Base-by-base conservation (phyloP, 2,888 invertebrate species). In the Noctua janthina region DNA sequence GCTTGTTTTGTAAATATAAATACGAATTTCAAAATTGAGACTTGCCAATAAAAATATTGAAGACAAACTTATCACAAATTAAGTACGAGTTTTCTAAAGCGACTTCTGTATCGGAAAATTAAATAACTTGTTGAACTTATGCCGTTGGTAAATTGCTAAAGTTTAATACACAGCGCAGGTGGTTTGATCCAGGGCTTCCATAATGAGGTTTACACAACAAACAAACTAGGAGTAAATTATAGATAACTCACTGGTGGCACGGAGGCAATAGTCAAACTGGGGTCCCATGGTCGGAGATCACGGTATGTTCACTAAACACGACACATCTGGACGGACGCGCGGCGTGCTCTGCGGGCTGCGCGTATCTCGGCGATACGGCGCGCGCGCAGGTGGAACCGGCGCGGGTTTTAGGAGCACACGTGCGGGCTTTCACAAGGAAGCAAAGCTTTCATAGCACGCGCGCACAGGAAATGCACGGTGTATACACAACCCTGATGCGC, bases 251-350 rank as follows among this genome's bases (percentile, higher is more conserved):
- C 97, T 97, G 86, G 97, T 95, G 79, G 96, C 97, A 74, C 97
- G 96, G 51, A 96, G 93, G 87, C 96, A 96, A 91, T 96, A 97
- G 91, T 97, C 96, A 90, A 96, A 97, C 90, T 97, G 97, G 90
- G 97, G 97, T 95, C 96, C 96, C 96, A 97, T 96, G 88, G 85
- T 93, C 64, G 79, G 84, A 89, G 84, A 87, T 89, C 91, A 91
- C 91, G 81, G 86, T 87, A 82, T 81, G 80, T 89, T 89, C 93
- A 93, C 93, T 93, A 92, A 88, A 93, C 96, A 96, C 97, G 94
- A 95, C 96, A 96, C 96, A 97, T 96, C 95, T 93, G 96, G 92
- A 83, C 94, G 94, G 93, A 86, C 88, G 95, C 96, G 94, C 95
- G 94, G 89, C 94, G 93, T 92, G 92, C 90, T 96, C 94, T 96